Percentiles rank a stretch among this genome's conserved stretches.
These are phyloP conservation scores for Hermodice carunculata DNA, from an alignment of 2,888 invertebrate genomes.

Conservation along the genomic window DNA sequence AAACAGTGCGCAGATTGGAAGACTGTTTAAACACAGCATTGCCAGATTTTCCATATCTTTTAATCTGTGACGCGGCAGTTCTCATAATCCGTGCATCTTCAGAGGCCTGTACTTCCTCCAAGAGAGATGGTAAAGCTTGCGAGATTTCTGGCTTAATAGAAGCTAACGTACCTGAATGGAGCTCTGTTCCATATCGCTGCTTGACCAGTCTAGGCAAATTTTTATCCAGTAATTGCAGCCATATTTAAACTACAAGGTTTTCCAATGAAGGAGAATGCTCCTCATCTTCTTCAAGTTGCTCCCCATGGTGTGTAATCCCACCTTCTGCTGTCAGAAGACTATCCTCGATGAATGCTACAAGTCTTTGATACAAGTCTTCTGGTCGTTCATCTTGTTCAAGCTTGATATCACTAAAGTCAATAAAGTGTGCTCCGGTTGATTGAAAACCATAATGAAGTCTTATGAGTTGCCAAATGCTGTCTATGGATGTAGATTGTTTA, in stretches of 20 bases:
- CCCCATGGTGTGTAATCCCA: constrained; percentile 18
- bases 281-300: constrained; percentile 17
- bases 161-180: constrained; percentile 36
- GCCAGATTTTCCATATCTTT: too few relatives aligned
- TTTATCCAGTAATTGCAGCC: constrained; percentile 32
- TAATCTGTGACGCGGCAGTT: too few relatives aligned
- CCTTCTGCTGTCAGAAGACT: constrained; percentile 29
- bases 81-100: constrained; percentile 28
- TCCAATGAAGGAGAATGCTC: constrained; percentile 36
- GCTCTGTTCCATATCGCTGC: constrained; percentile 40
- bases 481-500: not conserved
- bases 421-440: constrained; percentile 41
- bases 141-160: constrained; percentile 42
- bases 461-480: not conserved
- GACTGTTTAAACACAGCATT: too few relatives aligned
- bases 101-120: constrained; percentile 33
- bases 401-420: constrained; percentile 32
- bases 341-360: constrained; percentile 37
- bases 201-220: constrained; percentile 34
- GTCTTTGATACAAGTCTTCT: constrained; percentile 37
- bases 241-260: constrained; percentile 36
- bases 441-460: not conserved
- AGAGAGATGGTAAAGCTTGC: constrained; percentile 34
- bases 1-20: too few relatives aligned
- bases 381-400: constrained; percentile 35